These are phyloP conservation scores for Myiagra hebetior DNA, from an alignment of 2,113 vertebrate genomes.

Conservation along the genomic window DNA sequence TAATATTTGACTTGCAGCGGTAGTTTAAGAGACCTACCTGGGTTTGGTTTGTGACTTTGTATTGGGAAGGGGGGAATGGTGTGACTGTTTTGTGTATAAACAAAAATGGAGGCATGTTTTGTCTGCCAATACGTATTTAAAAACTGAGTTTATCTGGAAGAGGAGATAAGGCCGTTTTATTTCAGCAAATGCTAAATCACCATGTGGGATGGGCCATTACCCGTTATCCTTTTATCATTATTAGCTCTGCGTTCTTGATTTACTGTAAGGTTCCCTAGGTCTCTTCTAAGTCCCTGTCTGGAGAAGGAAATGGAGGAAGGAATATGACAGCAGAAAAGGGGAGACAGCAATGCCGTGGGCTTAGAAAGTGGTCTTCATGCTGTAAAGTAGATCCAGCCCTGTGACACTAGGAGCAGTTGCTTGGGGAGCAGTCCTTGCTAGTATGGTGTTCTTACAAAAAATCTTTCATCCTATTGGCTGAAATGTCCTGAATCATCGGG, in stretches of 20 bases:
- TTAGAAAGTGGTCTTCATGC: neutral
- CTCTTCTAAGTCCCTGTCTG: neutral
- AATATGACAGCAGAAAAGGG: neutral
- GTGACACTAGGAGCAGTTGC: neutral
- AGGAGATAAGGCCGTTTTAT: neutral
- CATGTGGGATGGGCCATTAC: neutral
- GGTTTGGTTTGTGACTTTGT: neutral
- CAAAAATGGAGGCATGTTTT: neutral
- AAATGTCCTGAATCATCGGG: neutral
- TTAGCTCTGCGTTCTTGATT: neutral
- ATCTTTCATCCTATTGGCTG: neutral
- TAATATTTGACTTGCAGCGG: neutral
- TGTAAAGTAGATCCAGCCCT: neutral
- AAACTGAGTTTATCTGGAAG: neutral
- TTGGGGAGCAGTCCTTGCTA: neutral
- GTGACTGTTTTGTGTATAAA: neutral
- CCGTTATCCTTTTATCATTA: neutral
- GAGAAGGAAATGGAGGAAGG: neutral
- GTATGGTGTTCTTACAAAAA: neutral
- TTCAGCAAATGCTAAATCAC: neutral
- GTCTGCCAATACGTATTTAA: neutral
- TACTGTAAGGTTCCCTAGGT: neutral
- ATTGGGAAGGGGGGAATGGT: accelerated
- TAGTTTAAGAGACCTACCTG: neutral
- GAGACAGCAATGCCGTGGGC: neutral